phyloP scores from a whole-genome alignment of 2,113 vertebrate genomes.

The Gallinago paraguaiae region DNA sequence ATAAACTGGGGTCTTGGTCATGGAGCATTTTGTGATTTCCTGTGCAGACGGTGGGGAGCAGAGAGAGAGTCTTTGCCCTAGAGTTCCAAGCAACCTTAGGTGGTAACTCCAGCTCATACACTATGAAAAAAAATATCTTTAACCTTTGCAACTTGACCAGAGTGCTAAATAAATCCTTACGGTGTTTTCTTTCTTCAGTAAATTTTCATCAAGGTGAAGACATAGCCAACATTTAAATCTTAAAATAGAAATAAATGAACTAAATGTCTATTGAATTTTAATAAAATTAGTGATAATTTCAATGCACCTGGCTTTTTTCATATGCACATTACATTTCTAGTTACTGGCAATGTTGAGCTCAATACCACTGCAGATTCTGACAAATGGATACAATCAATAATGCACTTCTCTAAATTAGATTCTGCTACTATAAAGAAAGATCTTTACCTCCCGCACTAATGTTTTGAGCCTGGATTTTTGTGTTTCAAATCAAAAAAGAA shows the following conservation, averaged over 20 bases:
- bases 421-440: conserved; percentile 7
- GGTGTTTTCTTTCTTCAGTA: neutral
- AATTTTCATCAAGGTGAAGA: conserved; percentile 46
- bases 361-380: conserved; percentile 31
- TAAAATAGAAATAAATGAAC: conserved; percentile 51
- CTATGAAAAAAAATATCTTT: neutral
- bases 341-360: conserved; percentile 52
- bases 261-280: conserved; percentile 52
- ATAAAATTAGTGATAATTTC: conserved; percentile 46
- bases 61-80: neutral
- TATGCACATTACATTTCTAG: conserved; percentile 43
- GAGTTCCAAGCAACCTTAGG: neutral
- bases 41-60: neutral
- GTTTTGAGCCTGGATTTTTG: neutral
- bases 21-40: neutral
- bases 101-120: neutral
- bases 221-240: conserved; percentile 25
- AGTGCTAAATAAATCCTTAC: neutral
- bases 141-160: conserved; percentile 1
- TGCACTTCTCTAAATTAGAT: conserved; percentile 63
- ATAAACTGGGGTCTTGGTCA: neutral
- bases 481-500: neutral
- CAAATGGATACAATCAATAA: conserved; percentile 56
- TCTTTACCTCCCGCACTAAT: neutral
- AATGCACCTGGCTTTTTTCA: conserved; percentile 63